phyloP scores from a whole-genome alignment of 2,888 invertebrate species.

The Neoitamus cyanurus region DNA sequence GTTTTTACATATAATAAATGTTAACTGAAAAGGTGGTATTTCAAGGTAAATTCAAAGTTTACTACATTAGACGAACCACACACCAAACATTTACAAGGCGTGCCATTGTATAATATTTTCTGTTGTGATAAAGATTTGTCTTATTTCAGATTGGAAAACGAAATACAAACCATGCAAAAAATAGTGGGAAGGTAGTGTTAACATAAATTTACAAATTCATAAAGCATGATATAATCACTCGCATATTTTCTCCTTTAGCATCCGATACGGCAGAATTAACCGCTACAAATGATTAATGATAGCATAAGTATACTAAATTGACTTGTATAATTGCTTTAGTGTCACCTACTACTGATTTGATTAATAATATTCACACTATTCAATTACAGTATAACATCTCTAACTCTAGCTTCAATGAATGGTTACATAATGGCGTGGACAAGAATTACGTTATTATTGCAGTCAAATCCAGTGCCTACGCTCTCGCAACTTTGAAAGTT shows the following conservation, averaged over 20 bases:
- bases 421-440: neutral
- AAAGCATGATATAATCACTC: too few species aligned
- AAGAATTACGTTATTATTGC: neutral
- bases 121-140: too few species aligned
- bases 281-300: neutral
- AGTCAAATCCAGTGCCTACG: neutral
- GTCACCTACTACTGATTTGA: conserved; percentile 26
- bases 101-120: too few species aligned
- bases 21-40: too few species aligned
- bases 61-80: too few species aligned
- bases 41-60: too few species aligned
- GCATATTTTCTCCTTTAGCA: neutral
- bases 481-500: neutral
- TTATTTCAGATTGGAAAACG: too few species aligned
- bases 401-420: neutral
- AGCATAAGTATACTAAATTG: neutral
- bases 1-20: too few species aligned
- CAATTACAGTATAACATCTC: neutral
- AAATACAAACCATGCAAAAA: too few species aligned
- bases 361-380: conserved; percentile 4
- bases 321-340: conserved; percentile 32
- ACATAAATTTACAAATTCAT: too few species aligned
- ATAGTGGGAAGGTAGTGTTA: too few species aligned
- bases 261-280: neutral
- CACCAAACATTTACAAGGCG: too few species aligned